Conservation (phyloP, 2,888 invertebrate genomes). For the Antitype chi region DNA sequence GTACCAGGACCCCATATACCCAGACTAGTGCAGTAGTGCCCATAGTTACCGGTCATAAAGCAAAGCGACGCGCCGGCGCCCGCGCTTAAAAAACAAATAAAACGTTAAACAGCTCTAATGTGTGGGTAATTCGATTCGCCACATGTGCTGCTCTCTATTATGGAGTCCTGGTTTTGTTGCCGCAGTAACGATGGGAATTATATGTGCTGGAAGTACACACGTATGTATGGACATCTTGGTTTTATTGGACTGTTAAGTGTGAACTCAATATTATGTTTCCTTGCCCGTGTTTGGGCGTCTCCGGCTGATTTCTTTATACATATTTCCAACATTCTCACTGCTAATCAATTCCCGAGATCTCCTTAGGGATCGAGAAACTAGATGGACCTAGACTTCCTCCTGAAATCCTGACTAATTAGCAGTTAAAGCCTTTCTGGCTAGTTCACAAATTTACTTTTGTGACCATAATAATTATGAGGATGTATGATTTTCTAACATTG, state of each 20-base stretch:
- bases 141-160: constrained; percentile 67
- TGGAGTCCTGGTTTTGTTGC: constrained; percentile 62
- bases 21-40: constrained; percentile 48
- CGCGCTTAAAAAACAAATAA: constrained; percentile 68
- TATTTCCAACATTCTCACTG: not conserved
- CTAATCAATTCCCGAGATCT: not conserved
- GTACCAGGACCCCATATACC: constrained; percentile 61
- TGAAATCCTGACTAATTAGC: not conserved
- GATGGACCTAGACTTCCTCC: not conserved
- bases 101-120: constrained; percentile 68
- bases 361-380: not conserved
- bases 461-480: not conserved
- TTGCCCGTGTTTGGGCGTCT: not conserved
- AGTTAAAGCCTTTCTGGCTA: not conserved
- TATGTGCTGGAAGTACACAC: constrained; percentile 56
- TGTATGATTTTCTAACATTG: not conserved
- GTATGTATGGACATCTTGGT: constrained; percentile 39
- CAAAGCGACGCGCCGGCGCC: constrained; percentile 62
- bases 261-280: constrained; percentile 15
- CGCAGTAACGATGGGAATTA: constrained; percentile 63
- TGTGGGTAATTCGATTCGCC: constrained; percentile 73
- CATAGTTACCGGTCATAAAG: constrained; percentile 64
- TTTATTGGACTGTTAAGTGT: constrained; percentile 41
- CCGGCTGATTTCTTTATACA: not conserved
- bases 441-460: not conserved